Percentiles rank a stretch among this genome's conserved stretches.
These are phyloP conservation scores for Patella depressa DNA, from an alignment of 2,888 invertebrate genomes.

Conservation along the genomic window DNA sequence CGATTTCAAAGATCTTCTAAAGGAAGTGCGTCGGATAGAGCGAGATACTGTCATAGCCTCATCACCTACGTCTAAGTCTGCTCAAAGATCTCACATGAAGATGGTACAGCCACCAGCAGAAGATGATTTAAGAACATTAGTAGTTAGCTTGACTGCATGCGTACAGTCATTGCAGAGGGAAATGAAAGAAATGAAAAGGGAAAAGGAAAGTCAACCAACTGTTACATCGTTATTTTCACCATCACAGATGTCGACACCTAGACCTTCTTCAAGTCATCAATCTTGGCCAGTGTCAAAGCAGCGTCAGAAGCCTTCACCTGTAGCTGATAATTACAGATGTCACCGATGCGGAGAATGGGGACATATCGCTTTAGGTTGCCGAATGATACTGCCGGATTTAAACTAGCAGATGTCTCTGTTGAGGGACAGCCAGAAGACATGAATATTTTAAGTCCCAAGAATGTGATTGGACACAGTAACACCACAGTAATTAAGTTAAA, in stretches of 20 bases:
- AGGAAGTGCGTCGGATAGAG: not conserved
- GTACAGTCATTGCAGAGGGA: not conserved
- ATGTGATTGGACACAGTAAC: not conserved
- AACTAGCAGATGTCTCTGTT: not conserved
- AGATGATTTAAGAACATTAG: not conserved
- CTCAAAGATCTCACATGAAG: not conserved
- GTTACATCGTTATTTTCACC: too few relatives aligned
- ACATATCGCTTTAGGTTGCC: not conserved
- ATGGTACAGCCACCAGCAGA: slow-evolving; percentile 1
- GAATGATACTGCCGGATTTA: not conserved
- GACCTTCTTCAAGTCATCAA: too few relatives aligned
- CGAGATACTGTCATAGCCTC: not conserved
- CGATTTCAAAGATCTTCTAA: not conserved
- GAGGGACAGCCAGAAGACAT: not conserved
- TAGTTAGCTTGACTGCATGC: not conserved
- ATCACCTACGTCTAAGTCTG: not conserved
- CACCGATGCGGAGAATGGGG: not conserved
- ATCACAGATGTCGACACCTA: too few relatives aligned
- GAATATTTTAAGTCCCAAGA: not conserved
- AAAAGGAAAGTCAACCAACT: not conserved
- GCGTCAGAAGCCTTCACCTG: not conserved
- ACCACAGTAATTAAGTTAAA: not conserved
- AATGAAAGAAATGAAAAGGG: not conserved
- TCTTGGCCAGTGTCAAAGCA: too few relatives aligned
- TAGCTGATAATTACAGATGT: not conserved